Conservation (phyloP, 2,113 vertebrate species). For the Aegypius monachus region DNA sequence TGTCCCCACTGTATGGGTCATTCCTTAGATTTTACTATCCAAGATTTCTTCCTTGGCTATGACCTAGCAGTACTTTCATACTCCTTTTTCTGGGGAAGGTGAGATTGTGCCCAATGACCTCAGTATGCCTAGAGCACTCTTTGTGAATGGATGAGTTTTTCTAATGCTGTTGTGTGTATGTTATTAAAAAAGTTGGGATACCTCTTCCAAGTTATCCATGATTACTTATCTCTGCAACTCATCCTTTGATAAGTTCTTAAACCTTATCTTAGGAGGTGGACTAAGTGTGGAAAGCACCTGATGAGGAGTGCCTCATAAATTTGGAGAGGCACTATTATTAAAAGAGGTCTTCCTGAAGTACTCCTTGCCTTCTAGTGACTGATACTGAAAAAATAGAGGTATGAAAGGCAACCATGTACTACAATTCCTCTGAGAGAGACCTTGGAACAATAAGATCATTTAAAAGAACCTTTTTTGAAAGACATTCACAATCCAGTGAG, state of each 20-base stretch:
- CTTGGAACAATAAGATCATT: not conserved
- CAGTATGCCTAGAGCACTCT: not conserved
- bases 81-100: not conserved
- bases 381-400: not conserved
- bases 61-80: not conserved
- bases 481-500: not conserved
- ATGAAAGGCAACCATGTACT: not conserved
- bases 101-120: not conserved
- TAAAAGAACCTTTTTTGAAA: not conserved
- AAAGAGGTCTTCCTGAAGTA: not conserved
- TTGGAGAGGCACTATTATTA: not conserved
- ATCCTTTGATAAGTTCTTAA: not conserved
- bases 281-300: not conserved
- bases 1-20: not conserved
- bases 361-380: not conserved
- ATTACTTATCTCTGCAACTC: not conserved
- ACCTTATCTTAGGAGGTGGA: not conserved
- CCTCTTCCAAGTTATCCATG: not conserved
- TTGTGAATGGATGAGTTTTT: not conserved
- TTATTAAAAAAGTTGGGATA: not conserved
- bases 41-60: not conserved
- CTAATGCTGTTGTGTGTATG: not conserved
- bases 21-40: not conserved
- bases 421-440: not conserved
- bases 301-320: not conserved